Conservation (phyloP, 2,113 vertebrate species). For the Paramormyrops kingsleyae region DNA sequence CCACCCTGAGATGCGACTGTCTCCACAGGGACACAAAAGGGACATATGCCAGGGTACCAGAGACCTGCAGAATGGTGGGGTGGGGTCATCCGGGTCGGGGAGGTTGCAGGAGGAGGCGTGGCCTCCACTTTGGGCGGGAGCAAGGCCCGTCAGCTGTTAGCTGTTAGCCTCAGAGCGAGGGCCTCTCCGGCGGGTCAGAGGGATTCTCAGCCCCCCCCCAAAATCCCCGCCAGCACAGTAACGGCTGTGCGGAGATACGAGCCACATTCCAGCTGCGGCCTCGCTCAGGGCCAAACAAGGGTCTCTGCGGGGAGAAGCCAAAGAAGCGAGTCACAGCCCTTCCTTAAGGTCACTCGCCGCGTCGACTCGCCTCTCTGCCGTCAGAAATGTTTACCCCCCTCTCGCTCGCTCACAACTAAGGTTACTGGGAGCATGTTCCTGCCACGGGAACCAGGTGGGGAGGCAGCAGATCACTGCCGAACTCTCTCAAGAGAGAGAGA, state of each 20-base stretch:
- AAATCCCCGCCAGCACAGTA: constrained; percentile 3
- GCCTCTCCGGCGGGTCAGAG: background rate
- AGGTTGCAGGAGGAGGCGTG: background rate
- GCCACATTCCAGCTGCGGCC: background rate
- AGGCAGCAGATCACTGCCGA: background rate
- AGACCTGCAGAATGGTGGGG: background rate
- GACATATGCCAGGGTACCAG: background rate
- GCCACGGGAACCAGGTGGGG: constrained; percentile 2
- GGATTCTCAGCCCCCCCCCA: background rate
- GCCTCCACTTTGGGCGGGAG: background rate
- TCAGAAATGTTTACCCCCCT: background rate
- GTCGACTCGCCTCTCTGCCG: background rate
- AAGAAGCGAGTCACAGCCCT: background rate
- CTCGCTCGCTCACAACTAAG: background rate
- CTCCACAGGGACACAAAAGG: background rate
- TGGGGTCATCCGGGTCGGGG: background rate
- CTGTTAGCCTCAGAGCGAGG: background rate
- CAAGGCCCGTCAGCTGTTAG: background rate
- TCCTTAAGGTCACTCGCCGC: background rate
- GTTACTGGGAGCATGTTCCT: background rate
- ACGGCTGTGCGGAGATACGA: background rate
- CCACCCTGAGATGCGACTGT: background rate
- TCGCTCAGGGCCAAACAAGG: background rate
- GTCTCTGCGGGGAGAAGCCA: background rate
- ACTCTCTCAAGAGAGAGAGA: background rate